A percentile compares a stretch with the other conserved stretches of the same genome.
Conservation (phyloP, 2,797 vertebrate genomes). For the Anas bahamensis region DNA sequence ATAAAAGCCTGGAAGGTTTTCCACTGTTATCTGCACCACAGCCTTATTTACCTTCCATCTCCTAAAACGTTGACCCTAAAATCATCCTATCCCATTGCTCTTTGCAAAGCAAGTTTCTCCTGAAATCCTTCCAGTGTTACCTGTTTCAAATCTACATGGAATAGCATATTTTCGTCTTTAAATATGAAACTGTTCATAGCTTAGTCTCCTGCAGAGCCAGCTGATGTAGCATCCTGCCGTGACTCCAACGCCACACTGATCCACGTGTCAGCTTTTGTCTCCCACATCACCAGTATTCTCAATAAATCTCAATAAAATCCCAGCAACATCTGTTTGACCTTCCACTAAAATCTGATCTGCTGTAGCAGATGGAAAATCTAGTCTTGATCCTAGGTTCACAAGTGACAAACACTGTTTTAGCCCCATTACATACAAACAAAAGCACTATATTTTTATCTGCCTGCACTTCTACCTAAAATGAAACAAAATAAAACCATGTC, state of each 20-base stretch:
- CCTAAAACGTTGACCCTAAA: background rate
- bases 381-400: background rate
- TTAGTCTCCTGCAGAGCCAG: background rate
- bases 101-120: background rate
- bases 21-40: background rate
- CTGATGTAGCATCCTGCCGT: background rate
- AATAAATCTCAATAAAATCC: background rate
- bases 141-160: background rate
- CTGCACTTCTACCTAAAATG: background rate
- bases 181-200: background rate
- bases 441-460: background rate
- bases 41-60: background rate
- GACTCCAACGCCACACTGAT: background rate
- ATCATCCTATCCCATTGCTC: background rate
- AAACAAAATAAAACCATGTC: background rate
- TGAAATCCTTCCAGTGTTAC: background rate
- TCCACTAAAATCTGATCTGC: background rate
- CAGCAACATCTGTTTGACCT: background rate
- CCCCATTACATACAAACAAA: background rate
- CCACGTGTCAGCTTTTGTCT: background rate
- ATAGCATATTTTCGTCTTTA: background rate
- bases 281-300: background rate
- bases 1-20: background rate
- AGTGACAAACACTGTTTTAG: background rate
- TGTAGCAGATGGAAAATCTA: background rate